Evolutionary conservation across 2,888 invertebrate genomes (phyloP), one percentile per base, ranked within the genome.

Genomic region (Noctua janthe): DNA sequence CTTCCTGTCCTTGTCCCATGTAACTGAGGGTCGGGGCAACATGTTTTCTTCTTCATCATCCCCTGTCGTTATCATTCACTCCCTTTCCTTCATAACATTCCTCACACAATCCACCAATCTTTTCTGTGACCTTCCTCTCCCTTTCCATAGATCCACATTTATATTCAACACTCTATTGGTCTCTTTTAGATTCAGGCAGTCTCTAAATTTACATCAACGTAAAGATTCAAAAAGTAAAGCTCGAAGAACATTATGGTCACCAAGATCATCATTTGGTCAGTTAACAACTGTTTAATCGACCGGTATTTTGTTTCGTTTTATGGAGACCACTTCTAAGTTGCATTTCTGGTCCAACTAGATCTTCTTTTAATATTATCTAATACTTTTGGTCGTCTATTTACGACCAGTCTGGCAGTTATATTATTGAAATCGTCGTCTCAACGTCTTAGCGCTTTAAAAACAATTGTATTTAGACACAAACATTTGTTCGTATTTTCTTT

Each of bases 321-420:
- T 78, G 47, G 86, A 64, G 20, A 51, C 54, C n/a, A 66, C 47
- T 66, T 11, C 1, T 7, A 54, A 74, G 70, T 77, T 71, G 39
- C 72, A 75, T 62, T 74, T 83, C 67, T 80, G 67, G 66, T 87
- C 70, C 35, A 75, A 77, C 80, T 76, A 64, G 82, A 71, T 66
- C 54, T 56, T 77, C 6, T 64, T 54, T 47, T 15, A 70, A 51
- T 71, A 86, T 76, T 74, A 78, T 74, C 56, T 59, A 76, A 74
- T 66, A 69, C 23, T 39, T 67, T 67, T 17, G 23, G 6, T 43
- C 11, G 7, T 43, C 10, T 82, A 47, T 75, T 83, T 43, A 76
- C 49, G 49, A 67, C 51, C 15, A 13, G 11, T 23, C 47, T 13
- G n/a, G 13, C 11, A 47, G 35, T 66, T n/a, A 29, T n/a, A 51